Evolutionary conservation across 2,113 vertebrate species (phyloP).

Genomic region (Sapajus apella): DNA sequence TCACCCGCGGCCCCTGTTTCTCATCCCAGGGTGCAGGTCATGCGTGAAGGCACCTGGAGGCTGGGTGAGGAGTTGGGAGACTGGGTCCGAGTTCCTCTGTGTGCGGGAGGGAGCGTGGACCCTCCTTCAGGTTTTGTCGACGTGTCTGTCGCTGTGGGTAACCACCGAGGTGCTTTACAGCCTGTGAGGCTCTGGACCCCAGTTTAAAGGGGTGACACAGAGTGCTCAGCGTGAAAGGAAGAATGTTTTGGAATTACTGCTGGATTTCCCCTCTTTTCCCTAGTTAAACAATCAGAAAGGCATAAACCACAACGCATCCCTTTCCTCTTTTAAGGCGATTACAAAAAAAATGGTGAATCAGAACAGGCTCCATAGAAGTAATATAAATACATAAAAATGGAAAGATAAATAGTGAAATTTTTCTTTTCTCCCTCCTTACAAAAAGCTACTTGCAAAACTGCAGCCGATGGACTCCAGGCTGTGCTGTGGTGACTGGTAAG

Average conservation of each 20-base stretch:
- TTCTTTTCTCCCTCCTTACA: background rate
- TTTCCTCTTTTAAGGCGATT: background rate
- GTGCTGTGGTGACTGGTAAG: fast-evolving
- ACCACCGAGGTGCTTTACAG: background rate
- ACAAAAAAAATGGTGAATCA: background rate
- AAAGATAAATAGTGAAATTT: background rate
- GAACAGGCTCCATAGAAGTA: background rate
- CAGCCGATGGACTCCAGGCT: background rate
- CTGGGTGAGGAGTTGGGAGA: background rate
- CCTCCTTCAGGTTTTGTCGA: background rate
- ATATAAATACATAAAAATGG: too few relatives aligned
- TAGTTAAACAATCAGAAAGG: background rate
- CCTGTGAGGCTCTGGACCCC: fast-evolving
- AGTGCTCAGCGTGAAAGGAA: background rate
- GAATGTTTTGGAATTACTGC: too few relatives aligned
- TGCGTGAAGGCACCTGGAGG: too few relatives aligned
- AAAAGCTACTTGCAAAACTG: background rate
- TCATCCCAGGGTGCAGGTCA: too few relatives aligned
- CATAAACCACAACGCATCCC: background rate
- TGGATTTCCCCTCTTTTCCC: background rate
- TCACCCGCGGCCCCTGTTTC: too few relatives aligned
- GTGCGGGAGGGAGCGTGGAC: background rate
- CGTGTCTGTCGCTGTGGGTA: background rate
- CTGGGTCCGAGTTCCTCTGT: background rate
- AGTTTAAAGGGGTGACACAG: too few relatives aligned